Percentiles rank a stretch among this genome's conserved stretches.
Conservation (phyloP, 2,888 invertebrate species). For the Spodoptera picta region DNA sequence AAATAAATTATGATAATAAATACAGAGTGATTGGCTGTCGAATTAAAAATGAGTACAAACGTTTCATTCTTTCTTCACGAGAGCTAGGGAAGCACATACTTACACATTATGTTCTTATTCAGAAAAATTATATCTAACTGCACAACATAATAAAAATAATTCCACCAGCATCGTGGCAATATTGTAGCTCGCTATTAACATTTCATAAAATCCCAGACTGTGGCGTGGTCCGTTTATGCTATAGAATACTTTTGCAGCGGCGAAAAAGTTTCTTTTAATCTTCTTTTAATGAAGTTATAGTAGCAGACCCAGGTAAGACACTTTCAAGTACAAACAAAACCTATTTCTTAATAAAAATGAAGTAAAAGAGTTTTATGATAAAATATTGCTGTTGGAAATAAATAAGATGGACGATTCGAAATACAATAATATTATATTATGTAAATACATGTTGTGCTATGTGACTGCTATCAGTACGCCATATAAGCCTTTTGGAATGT, state of each 20-base stretch:
- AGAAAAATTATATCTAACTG: conserved; percentile 3
- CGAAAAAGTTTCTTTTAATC: conserved; percentile 78
- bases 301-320: conserved; percentile 70
- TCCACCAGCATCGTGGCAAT: conserved; percentile 45
- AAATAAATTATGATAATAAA: too few species aligned
- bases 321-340: conserved; percentile 66
- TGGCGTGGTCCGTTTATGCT: conserved; percentile 51
- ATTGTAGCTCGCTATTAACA: conserved; percentile 65
- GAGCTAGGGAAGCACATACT: too few species aligned
- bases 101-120: too few species aligned
- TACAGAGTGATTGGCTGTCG: too few species aligned
- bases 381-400: conserved; percentile 38
- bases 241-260: conserved; percentile 68
- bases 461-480: too few species aligned
- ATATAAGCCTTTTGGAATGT: too few species aligned
- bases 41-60: too few species aligned
- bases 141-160: conserved; percentile 45
- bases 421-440: too few species aligned
- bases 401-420: background rate
- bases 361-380: conserved; percentile 11
- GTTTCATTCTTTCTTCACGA: too few species aligned
- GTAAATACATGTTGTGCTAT: too few species aligned
- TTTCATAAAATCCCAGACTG: conserved; percentile 65
- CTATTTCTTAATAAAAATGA: conserved; percentile 41
- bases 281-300: conserved; percentile 82